These are phyloP conservation scores for Sycophila sp. DNA, from an alignment of 1,140 invertebrate genomes.

Conservation along the genomic window DNA sequence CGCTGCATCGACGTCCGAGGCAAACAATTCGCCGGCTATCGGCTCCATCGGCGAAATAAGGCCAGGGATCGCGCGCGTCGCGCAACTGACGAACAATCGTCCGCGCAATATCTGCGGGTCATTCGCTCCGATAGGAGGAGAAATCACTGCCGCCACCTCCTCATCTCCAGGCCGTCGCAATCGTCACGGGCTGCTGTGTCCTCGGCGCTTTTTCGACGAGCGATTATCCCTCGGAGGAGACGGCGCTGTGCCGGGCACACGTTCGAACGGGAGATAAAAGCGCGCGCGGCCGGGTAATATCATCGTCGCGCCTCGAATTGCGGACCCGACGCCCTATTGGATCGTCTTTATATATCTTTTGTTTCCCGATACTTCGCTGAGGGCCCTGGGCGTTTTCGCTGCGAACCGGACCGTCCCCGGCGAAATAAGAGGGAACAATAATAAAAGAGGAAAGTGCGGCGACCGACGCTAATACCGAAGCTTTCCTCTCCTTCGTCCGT, in stretches of 20 bases:
- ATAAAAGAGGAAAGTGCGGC: constrained; percentile 36
- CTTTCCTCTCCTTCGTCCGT: constrained; percentile 39
- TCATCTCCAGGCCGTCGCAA: constrained; percentile 30
- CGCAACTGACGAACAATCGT: constrained; percentile 14
- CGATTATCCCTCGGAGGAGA: background rate
- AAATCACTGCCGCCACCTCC: background rate
- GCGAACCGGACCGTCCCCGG: constrained; percentile 21
- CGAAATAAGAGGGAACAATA: constrained; percentile 46
- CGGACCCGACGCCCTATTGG: constrained; percentile 22
- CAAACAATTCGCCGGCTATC: background rate
- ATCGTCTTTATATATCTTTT: constrained; percentile 44
- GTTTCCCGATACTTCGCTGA: constrained; percentile 48
- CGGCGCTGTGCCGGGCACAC: too few relatives aligned
- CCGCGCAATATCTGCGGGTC: constrained; percentile 24
- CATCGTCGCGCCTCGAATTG: constrained; percentile 28
- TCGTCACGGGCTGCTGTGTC: constrained; percentile 6
- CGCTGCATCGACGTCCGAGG: too few relatives aligned
- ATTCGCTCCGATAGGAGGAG: background rate
- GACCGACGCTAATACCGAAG: constrained; percentile 48
- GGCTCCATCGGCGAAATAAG: constrained; percentile 5
- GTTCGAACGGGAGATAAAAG: background rate
- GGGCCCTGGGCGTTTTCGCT: background rate
- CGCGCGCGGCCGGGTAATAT: constrained; percentile 16
- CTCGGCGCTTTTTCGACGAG: background rate
- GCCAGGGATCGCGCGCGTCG: background rate